Base-by-base conservation (phyloP, 2,888 invertebrate species). In the Caenorhabditis sulstoni region DNA sequence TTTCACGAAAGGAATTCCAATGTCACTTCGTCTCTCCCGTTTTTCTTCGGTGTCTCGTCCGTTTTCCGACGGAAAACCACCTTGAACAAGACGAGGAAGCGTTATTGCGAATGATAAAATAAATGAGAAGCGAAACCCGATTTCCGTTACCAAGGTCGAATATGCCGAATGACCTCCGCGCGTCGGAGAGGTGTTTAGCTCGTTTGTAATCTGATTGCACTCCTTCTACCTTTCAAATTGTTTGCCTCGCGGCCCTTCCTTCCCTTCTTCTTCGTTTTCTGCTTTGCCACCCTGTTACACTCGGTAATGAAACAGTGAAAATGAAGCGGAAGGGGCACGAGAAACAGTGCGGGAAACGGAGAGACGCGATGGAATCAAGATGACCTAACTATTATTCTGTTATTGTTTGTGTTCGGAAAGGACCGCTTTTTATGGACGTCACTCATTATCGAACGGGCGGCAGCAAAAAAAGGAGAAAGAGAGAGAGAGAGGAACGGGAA, bases 141-240 rank as follows among this genome's bases (percentile, higher is more conserved):
- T 35, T 59, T 58, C 67, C 58, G 58, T 67, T 59, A 52, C 64
- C 65, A 65, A 65, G 65, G 73, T 53, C 65, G 39, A 18, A 37
- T 59, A 52, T 29, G 4, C 53, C 73, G 65, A 74, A 65, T 74
- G 44, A 58, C 53, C 52, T 64, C 47, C 55, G 18, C 12, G 29
- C 14, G 22, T 41, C 11, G 35, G 29, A 35, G 12, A 53, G 44
- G 44, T 44, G 41, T 57, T 20, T 57, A 57, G 57, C 57, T 57
- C 57, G 57, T 41, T 55, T 65, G 65, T 65, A 65, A 65, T 65
- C 65, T 65, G 53, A 65, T 55, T 65, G 65, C 55, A 65, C 65
- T n/a, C n/a, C 37, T 44, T 39, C 23, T 39, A n/a, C n/a, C 22
- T 47, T 64, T 64, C 53, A 9, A 18, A 45, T 45, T 53, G 52